Percentiles rank a stretch among this genome's conserved stretches.
Evolutionary conservation across 92 coral and sea anemone genomes (phyloP).

Genomic region (Diadumene lineata): DNA sequence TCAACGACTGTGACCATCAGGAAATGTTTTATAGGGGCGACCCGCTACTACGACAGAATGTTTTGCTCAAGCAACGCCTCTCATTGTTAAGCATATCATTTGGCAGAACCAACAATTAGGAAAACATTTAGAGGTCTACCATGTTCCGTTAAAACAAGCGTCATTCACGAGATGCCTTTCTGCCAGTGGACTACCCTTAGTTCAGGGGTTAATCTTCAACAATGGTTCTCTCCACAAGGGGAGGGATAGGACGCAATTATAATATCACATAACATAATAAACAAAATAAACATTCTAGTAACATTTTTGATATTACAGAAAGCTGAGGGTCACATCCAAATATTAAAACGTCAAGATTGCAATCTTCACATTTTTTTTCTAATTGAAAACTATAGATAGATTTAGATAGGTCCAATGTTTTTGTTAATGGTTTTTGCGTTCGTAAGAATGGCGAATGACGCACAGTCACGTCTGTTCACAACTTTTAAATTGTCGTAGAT

Average conservation of each 20-base stretch:
- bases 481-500: too few relatives aligned
- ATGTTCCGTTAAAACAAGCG: neutral
- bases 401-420: too few relatives aligned
- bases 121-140: neutral
- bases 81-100: neutral
- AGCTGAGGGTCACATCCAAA: neutral
- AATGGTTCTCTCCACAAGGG: neutral
- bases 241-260: neutral
- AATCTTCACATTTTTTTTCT: neutral
- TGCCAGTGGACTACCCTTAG: neutral
- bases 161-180: neutral
- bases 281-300: neutral
- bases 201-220: neutral
- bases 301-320: neutral
- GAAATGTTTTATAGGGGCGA: neutral
- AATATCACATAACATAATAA: neutral
- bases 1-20: neutral
- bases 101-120: neutral
- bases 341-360: neutral
- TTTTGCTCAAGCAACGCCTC: constrained; percentile 6
- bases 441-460: too few relatives aligned
- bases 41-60: neutral
- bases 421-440: too few relatives aligned
- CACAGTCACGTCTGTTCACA: too few relatives aligned
- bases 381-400: neutral